Conservation (phyloP, 2,797 vertebrate genomes). For the Mormyrus proboscirostris region DNA sequence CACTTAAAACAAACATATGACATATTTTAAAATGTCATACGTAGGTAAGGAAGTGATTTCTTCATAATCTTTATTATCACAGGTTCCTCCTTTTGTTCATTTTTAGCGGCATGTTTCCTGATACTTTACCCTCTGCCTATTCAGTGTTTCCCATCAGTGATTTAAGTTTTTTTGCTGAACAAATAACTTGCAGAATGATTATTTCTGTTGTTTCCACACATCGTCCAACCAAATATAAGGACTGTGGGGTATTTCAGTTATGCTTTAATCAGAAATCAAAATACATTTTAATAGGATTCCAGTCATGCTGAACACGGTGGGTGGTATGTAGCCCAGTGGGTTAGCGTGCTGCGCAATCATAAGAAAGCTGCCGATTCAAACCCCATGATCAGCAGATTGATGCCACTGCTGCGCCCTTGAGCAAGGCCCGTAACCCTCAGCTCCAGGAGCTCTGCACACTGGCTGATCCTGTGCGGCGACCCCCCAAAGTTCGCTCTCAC, state of each 20-base stretch:
- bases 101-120: not conserved
- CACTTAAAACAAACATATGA: not conserved
- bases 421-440: not conserved
- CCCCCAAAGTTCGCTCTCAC: not conserved
- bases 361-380: not conserved
- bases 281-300: not conserved
- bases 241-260: not conserved
- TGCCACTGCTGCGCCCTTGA: not conserved
- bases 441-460: not conserved
- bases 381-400: not conserved
- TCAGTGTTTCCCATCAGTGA: not conserved
- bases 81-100: not conserved
- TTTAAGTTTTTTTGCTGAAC: not conserved
- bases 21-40: not conserved
- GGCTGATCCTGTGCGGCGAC: not conserved
- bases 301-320: not conserved
- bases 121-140: not conserved
- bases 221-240: not conserved
- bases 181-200: not conserved
- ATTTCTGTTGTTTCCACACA: not conserved
- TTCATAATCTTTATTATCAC: slow-evolving; percentile 7
- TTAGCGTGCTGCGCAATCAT: not conserved
- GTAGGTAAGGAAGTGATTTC: not conserved
- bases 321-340: not conserved
- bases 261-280: not conserved